Conservation (phyloP, 2,888 invertebrate genomes). For the Dynastes grantii region DNA sequence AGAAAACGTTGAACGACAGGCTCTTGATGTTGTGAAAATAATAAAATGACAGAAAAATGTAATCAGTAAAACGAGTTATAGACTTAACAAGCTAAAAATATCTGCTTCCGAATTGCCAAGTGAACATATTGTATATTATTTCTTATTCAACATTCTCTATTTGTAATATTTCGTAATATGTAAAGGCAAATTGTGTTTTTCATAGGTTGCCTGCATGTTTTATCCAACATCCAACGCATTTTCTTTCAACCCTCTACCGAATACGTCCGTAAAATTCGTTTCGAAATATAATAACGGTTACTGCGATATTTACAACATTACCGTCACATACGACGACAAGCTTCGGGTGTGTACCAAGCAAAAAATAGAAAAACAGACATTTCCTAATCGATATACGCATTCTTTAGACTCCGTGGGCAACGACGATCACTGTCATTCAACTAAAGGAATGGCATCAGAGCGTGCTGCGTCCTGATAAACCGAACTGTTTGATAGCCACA, state of each 20-base stretch:
- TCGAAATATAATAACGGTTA: slow-evolving; percentile 54
- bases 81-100: too few relatives aligned
- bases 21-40: too few relatives aligned
- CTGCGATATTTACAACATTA: slow-evolving; percentile 50
- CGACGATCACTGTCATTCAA: slow-evolving; percentile 25
- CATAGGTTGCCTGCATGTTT: slow-evolving; percentile 51
- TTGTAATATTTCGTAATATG: neutral
- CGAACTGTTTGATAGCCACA: slow-evolving; percentile 64
- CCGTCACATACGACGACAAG: neutral
- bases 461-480: slow-evolving; percentile 59
- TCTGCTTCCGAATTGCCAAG: too few relatives aligned
- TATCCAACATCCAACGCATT: slow-evolving; percentile 53
- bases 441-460: slow-evolving; percentile 64
- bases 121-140: too few relatives aligned
- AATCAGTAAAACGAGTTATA: too few relatives aligned
- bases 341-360: neutral
- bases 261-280: slow-evolving; percentile 24
- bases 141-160: neutral
- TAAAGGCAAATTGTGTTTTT: neutral
- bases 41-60: too few relatives aligned
- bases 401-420: too few relatives aligned
- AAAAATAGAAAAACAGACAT: too few relatives aligned
- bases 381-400: too few relatives aligned
- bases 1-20: too few relatives aligned
- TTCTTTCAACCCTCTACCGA: slow-evolving; percentile 34